Evolutionary conservation across 2,888 invertebrate species (phyloP).

Genomic region (Doris montereyensis): DNA sequence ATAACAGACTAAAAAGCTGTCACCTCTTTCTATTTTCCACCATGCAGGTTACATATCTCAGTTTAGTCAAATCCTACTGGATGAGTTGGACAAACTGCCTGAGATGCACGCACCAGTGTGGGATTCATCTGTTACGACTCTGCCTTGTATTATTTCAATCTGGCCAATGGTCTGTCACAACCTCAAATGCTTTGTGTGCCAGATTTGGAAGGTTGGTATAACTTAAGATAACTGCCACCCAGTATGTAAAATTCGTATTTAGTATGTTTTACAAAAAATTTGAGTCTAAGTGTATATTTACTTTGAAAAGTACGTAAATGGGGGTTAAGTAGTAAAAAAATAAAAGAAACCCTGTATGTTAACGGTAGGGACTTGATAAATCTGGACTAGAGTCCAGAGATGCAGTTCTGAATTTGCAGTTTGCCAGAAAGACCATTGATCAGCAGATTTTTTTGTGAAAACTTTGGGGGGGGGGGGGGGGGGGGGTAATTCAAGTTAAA

Average conservation of each 20-base stretch:
- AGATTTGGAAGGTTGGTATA: constrained; percentile 88
- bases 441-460: no score
- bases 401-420: no score
- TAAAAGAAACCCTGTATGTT: no score
- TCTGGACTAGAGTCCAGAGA: no score
- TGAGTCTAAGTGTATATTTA: background rate
- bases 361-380: no score
- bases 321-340: no score
- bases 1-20: background rate
- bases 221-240: background rate
- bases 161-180: constrained; percentile 69
- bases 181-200: constrained; percentile 80
- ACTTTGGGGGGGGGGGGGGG: no score
- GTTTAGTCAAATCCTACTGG: constrained; percentile 85
- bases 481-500: no score
- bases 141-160: constrained; percentile 90
- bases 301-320: no score
- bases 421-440: no score
- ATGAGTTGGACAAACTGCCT: constrained; percentile 89
- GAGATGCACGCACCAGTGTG: constrained; percentile 95
- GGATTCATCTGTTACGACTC: constrained; percentile 95
- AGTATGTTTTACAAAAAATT: background rate
- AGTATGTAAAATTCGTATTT: no score
- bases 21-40: constrained; percentile 40
- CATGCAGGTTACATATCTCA: constrained; percentile 84